Evolutionary conservation across 2,797 vertebrate species (phyloP), one percentile per base, ranked within the genome.

Genomic region (Neomorphus geoffroyi): DNA sequence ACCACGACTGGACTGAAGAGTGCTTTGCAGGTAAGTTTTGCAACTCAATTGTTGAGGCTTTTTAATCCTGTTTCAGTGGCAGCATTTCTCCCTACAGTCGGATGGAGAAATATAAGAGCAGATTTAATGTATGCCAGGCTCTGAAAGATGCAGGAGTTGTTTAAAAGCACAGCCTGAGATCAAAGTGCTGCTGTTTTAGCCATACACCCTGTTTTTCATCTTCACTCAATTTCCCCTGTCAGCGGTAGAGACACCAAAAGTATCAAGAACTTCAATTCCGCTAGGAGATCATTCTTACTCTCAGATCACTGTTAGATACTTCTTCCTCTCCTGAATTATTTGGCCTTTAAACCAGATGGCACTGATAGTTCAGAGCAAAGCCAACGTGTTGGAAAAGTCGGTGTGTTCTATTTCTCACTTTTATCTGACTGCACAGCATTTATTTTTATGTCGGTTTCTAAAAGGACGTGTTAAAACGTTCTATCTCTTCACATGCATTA

Each of bases 131-230:
- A 74, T 48, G 35, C 46, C 72, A 89, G 41, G 41, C 57, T 93
- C 53, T 67, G 54, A 92, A 77, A 56, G 57, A 85, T 77, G 28
- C 27, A 85, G 46, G 46, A 89, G 24, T 41, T 92, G 8, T 92
- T 71, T 86, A 89, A 93, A 92, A 91, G 53, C 24, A 73, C 17
- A 74, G 37, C 16, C n/a, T 23, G 73, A 70, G 79, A 95, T 91
- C 81, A 92, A 90, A 94, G 41, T 62, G 37, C 37, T 89, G 50
- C 50, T 83, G 11, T 82, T 96, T 81, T 61, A 87, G 57, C 18
- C 43, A 13, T 53, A 35, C 9, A 89, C 30, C 19, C 66, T 41
- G 10, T 13, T 95, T 85, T 89, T 83, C 50, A 60, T 80, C 69
- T 72, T 92, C 41, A 39, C 7, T 43, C 83, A 45, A 19, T 83